Base-by-base conservation (phyloP, 2,113 vertebrate species). In the Rhabdornis inornatus region DNA sequence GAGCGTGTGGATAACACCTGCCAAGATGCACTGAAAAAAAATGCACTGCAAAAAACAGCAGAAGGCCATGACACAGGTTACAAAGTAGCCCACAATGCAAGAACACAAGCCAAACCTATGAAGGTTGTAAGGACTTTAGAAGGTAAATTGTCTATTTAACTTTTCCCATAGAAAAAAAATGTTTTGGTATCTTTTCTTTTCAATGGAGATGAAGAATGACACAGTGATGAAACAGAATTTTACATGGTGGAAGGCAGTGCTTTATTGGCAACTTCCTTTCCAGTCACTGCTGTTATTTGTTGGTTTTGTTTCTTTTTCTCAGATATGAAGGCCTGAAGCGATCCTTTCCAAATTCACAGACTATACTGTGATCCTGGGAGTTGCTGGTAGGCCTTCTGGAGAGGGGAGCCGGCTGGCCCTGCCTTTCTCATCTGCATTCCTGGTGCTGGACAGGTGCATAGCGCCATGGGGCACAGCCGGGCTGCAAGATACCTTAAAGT, bases 361-460 rank as follows among this genome's bases (percentile, higher is more conserved):
- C 19, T 49, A 1, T n/a, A 17, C 45, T 40, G 24, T 57, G 22
- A 7, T 33, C 22, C 35, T 44, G 50, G 23, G 20, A 45, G 14
- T 55, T 18, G 11, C 11, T 22, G 31, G 55, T 35, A 61, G 21
- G 17, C 31, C 11, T 68, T 60, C 39, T n/a, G 59, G 24, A 1
- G 13, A 42, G 8, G 6, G 63, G 7, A 68, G 7, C 13, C 28
- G 40, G 25, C 17, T 59, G 50, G 11, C 2, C 6, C 24, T 15
- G 6, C 21, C 1, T 4, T 18, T 23, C 37, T 23, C 28, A 5
- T 2, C 50, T 1, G 0, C 13, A 56, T 47, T 35, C 40, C 42
- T 61, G 27, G 21, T 35, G 5, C 30, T 55, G 42, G 19, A 20
- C 40, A 6, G 13, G 6, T 4, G 4, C 16, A 15, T 0, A 0